Conservation (phyloP, 2,797 vertebrate genomes). For the Thunnus albacares region DNA sequence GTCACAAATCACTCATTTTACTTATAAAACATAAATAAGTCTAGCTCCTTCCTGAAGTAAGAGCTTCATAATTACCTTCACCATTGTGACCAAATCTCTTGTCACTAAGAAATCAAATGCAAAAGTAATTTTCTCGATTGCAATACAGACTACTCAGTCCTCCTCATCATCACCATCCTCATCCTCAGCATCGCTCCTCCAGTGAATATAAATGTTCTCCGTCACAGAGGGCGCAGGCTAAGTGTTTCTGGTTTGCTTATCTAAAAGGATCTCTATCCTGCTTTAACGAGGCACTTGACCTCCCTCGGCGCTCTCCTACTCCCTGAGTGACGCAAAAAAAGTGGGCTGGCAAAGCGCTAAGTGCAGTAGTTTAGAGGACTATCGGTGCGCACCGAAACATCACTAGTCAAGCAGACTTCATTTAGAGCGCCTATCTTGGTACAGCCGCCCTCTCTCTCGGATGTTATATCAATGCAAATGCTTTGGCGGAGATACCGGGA, state of each 20-base stretch:
- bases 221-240: slow-evolving; percentile 61
- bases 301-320: slow-evolving; percentile 73
- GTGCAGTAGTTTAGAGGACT: slow-evolving; percentile 81
- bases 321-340: slow-evolving; percentile 84
- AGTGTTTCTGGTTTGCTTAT: slow-evolving; percentile 72
- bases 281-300: slow-evolving; percentile 82
- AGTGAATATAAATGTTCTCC: slow-evolving; percentile 12
- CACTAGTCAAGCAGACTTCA: slow-evolving; percentile 76
- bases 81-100: not conserved
- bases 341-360: slow-evolving; percentile 86
- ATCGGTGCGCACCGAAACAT: slow-evolving; percentile 78
- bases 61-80: not conserved
- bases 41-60: not conserved
- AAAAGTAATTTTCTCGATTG: not conserved
- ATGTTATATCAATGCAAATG: slow-evolving; percentile 65
- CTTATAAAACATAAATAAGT: not conserved
- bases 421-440: slow-evolving; percentile 59
- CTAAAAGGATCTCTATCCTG: slow-evolving; percentile 76
- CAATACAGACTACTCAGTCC: not conserved
- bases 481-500: slow-evolving; percentile 62
- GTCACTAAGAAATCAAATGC: not conserved
- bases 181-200: slow-evolving; percentile 38
- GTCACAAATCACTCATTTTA: not conserved
- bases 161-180: slow-evolving; percentile 19
- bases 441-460: slow-evolving; percentile 52